phyloP scores from a whole-genome alignment of 2,113 vertebrate genomes.

The Mormyrus iriodes region DNA sequence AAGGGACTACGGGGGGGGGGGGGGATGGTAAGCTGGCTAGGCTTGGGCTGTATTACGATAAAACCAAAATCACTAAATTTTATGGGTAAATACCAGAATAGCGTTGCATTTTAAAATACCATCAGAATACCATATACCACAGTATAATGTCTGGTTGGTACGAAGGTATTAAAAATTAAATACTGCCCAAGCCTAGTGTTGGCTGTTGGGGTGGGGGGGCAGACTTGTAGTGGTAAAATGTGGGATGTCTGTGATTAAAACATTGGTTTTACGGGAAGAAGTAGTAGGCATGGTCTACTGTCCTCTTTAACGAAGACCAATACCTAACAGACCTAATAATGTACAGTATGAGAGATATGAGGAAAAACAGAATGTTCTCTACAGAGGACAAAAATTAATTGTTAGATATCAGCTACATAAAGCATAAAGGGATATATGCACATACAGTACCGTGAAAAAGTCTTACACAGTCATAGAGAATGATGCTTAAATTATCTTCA shows the following conservation, averaged over 20 bases:
- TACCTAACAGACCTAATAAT: neutral
- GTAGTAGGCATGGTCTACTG: neutral
- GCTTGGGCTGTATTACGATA: neutral
- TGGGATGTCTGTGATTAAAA: neutral
- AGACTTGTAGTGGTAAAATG: neutral
- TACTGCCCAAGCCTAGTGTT: neutral
- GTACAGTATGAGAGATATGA: neutral
- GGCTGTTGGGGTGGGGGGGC: neutral
- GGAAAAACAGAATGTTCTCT: neutral
- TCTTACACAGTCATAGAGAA: neutral
- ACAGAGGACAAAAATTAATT: neutral
- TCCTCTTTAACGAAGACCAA: neutral
- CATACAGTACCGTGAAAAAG: no score
- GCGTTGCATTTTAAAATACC: neutral
- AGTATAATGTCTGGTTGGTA: neutral
- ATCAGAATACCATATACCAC: neutral
- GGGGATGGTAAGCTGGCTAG: neutral
- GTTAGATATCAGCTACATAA: neutral
- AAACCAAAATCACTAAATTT: neutral
- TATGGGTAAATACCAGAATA: neutral
- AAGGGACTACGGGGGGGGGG: neutral
- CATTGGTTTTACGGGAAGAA: neutral
- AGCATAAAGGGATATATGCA: neutral
- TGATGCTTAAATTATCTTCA: neutral
- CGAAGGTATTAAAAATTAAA: neutral